Percentiles rank a stretch among this genome's conserved stretches.
phyloP scores from a whole-genome alignment of 2,888 invertebrate species.

The Caenorhabditis drosophilae region DNA sequence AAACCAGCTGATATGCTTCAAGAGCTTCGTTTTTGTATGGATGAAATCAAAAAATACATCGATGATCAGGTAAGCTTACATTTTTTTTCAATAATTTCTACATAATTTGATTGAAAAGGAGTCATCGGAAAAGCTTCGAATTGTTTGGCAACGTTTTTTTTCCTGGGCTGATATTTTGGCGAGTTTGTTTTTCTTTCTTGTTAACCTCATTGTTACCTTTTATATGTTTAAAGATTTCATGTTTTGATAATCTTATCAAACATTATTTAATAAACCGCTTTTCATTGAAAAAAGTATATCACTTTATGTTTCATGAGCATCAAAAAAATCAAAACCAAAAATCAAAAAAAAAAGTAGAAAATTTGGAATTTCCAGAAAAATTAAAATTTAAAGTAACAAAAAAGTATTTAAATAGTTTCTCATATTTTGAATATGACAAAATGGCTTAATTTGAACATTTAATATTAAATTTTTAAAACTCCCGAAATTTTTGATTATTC shows the following conservation, averaged over 20 bases:
- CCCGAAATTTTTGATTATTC: too few species aligned
- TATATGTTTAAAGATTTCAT: conserved; percentile 43
- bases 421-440: background rate
- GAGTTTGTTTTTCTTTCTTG: conserved; percentile 47
- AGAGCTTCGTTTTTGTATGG: conserved; percentile 51
- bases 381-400: background rate
- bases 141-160: conserved; percentile 56
- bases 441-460: too few species aligned
- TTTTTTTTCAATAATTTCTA: background rate
- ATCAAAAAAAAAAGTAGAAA: too few species aligned
- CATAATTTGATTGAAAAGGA: conserved; percentile 23
- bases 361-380: background rate
- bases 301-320: background rate
- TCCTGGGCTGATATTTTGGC: conserved; percentile 50
- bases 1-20: conserved; percentile 47
- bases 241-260: conserved; percentile 1
- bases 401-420: background rate
- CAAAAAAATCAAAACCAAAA: background rate
- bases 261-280: background rate
- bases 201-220: conserved; percentile 41
- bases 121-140: conserved; percentile 39
- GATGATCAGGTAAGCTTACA: conserved; percentile 42
- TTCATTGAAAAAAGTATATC: background rate
- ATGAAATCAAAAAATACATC: conserved; percentile 40
- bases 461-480: too few species aligned